phyloP scores from a whole-genome alignment of 2,113 vertebrate species.

The Siphamia tubifer region DNA sequence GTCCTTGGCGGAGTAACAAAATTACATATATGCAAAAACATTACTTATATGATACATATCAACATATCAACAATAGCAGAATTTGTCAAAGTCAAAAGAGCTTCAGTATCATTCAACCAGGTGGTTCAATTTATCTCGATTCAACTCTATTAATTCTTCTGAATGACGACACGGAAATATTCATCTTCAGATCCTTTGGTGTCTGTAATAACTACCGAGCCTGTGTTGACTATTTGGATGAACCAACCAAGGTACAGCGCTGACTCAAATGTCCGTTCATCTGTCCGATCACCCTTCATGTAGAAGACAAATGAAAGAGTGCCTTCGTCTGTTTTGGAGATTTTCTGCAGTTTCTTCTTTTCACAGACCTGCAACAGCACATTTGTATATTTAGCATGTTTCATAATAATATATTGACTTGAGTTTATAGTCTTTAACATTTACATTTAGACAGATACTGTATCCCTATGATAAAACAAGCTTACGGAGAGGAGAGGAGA shows the following conservation, averaged over 20 bases:
- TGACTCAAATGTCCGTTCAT: constrained; percentile 65
- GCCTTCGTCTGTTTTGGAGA: constrained; percentile 39
- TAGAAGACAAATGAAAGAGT: constrained; percentile 73
- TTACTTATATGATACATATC: constrained; percentile 36
- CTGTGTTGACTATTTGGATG: constrained; percentile 44
- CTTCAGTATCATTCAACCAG: neutral
- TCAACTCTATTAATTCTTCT: neutral
- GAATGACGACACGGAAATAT: constrained; percentile 65
- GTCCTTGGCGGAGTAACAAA: too few species aligned
- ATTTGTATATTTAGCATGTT: too few species aligned
- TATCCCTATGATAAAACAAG: too few species aligned
- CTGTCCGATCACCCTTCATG: constrained; percentile 47
- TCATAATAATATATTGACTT: too few species aligned
- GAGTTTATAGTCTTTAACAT: too few species aligned
- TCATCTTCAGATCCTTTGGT: neutral
- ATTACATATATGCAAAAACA: neutral
- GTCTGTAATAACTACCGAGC: neutral
- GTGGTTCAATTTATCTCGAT: neutral
- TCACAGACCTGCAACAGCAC: constrained; percentile 51
- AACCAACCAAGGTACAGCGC: constrained; percentile 65
- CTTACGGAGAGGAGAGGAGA: too few species aligned
- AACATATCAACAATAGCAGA: constrained; percentile 47
- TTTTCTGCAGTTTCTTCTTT: constrained; percentile 48
- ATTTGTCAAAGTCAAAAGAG: neutral
- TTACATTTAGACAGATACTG: too few species aligned